phyloP scores from a whole-genome alignment of 2,797 vertebrate species.

The Enteromius trimaculatus region DNA sequence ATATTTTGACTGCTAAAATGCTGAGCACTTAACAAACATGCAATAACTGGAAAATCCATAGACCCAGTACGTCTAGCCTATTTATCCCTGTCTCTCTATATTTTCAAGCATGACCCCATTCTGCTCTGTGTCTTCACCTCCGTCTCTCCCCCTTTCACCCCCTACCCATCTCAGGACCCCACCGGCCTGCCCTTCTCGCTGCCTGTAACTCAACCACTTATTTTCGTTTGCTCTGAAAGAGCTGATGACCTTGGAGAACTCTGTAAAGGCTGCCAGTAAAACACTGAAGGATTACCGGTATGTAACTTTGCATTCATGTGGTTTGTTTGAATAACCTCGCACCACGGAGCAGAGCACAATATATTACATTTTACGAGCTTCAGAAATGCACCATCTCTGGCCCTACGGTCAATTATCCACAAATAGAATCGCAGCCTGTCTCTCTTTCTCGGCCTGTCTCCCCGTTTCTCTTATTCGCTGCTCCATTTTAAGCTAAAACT shows the following conservation, averaged over 20 bases:
- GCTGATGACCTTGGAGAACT: constrained; percentile 67
- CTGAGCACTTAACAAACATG: constrained; percentile 26
- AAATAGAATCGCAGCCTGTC: constrained; percentile 61
- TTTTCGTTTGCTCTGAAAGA: constrained; percentile 61
- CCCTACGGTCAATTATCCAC: constrained; percentile 67
- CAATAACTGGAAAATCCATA: constrained; percentile 22
- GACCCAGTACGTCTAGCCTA: not conserved
- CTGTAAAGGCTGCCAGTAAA: constrained; percentile 69
- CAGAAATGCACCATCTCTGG: constrained; percentile 63
- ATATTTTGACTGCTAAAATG: constrained; percentile 46
- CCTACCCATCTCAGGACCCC: constrained; percentile 52
- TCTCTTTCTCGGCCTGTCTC: constrained; percentile 24
- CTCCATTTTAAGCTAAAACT: constrained; percentile 33
- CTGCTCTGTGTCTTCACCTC: constrained; percentile 41
- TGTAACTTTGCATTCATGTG: constrained; percentile 70
- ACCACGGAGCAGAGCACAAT: constrained; percentile 66
- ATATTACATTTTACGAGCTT: constrained; percentile 70
- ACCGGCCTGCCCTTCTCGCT: constrained; percentile 53
- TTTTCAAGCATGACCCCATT: constrained; percentile 24
- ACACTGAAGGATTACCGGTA: constrained; percentile 69
- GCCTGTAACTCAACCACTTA: constrained; percentile 66
- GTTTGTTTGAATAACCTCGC: constrained; percentile 70
- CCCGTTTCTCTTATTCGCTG: constrained; percentile 38
- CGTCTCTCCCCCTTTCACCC: constrained; percentile 25
- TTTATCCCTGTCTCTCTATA: not conserved